These are phyloP conservation scores for Ardeotis arabs DNA, from an alignment of 2,113 vertebrate genomes.

Conservation along the genomic window DNA sequence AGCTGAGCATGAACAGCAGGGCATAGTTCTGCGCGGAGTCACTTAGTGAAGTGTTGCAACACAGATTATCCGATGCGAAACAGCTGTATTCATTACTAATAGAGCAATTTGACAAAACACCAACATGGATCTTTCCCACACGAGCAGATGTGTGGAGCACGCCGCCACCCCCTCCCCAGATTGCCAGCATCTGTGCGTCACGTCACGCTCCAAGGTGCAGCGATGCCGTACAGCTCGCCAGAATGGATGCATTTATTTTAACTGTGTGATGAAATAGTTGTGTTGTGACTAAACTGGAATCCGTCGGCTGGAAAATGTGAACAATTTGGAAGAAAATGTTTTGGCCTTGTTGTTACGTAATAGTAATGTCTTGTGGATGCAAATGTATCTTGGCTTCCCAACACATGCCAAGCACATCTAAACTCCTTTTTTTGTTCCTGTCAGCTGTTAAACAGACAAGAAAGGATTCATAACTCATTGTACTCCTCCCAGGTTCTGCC, in stretches of 20 bases:
- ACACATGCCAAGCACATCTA: neutral
- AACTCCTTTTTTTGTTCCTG: neutral
- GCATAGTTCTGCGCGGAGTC: constrained; percentile 14
- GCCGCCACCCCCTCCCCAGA: neutral
- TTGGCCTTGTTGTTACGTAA: neutral
- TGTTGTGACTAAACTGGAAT: constrained; percentile 53
- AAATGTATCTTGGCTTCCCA: neutral
- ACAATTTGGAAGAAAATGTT: constrained; percentile 32
- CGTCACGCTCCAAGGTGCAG: constrained; percentile 40
- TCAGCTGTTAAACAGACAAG: neutral
- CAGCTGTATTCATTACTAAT: constrained; percentile 76
- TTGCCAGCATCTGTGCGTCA: constrained; percentile 38
- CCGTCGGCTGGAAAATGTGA: constrained; percentile 36
- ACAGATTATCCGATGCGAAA: constrained; percentile 46
- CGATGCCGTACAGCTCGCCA: neutral
- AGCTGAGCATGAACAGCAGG: constrained; percentile 53
- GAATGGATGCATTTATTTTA: neutral
- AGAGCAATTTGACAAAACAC: constrained; percentile 67
- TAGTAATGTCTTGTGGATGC: neutral
- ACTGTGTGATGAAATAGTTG: neutral
- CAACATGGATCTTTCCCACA: constrained; percentile 52
- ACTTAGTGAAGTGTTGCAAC: constrained; percentile 40
- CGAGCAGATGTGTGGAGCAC: constrained; percentile 54
- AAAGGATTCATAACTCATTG: neutral
- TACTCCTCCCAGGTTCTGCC: neutral